Conservation (phyloP, 1,140 invertebrate genomes). For the Drosophila yakuba region DNA sequence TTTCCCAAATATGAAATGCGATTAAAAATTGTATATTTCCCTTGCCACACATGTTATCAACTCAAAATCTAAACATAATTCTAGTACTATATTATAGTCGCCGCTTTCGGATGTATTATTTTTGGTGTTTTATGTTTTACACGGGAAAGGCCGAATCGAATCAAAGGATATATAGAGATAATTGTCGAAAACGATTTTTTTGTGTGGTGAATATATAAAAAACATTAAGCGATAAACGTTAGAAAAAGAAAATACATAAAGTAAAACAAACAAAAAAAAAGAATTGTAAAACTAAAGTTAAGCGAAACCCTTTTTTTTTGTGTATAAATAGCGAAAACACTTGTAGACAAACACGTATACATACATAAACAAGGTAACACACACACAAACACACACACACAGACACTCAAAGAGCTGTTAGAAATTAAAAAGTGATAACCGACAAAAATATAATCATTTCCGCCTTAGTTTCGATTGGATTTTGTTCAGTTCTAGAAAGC, state of each 20-base stretch:
- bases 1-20: not conserved
- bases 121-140: slow-evolving; percentile 35
- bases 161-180: slow-evolving; percentile 48
- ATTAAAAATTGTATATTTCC: not conserved
- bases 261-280: not conserved
- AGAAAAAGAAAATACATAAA: slow-evolving; percentile 47
- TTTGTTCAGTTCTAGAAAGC: slow-evolving; percentile 5
- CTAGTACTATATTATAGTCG: slow-evolving; percentile 48
- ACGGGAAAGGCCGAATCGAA: slow-evolving; percentile 14
- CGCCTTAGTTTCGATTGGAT: slow-evolving; percentile 21
- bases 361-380: slow-evolving; percentile 7
- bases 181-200: slow-evolving; percentile 37
- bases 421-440: slow-evolving; percentile 49
- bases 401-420: slow-evolving; percentile 43
- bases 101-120: slow-evolving; percentile 46
- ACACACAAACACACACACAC: slow-evolving; percentile 9
- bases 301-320: slow-evolving; percentile 54
- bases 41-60: slow-evolving; percentile 8
- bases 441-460: not conserved
- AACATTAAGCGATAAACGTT: slow-evolving; percentile 48
- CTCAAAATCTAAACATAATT: slow-evolving; percentile 22
- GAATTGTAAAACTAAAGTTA: slow-evolving; percentile 27
- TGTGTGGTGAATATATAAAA: slow-evolving; percentile 33
- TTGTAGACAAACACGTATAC: slow-evolving; percentile 29
- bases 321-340: slow-evolving; percentile 57